Base-by-base conservation (phyloP, 2,113 vertebrate genomes). In the Leptobrachium ailaonicum region DNA sequence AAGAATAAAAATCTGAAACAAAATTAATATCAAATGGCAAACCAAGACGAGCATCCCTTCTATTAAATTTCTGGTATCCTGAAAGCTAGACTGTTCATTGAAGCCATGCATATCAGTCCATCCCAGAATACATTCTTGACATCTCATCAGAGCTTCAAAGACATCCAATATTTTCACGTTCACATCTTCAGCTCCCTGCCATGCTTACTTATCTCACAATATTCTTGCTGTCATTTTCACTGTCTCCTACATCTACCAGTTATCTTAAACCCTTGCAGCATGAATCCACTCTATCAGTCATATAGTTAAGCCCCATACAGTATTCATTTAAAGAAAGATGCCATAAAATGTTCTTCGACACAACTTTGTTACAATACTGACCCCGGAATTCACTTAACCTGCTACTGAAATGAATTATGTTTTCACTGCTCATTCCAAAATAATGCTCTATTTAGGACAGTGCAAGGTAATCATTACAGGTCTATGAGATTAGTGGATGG, bases 91-190 rank as follows among this genome's bases (percentile, higher is more conserved):
- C 32, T 62, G 70, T 43, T 66, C 77, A 73, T 47, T 73, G 44
- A 64, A 14, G 40, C 69, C 50, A 47, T 53, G 43, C 77, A 79
- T 79, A 62, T 62, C 69, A 64, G 73, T 79, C 69, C 77, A 79
- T 79, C 77, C 73, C 77, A 66, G 13, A 72, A 66, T 73, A 45
- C 45, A 66, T 43, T 73, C 69, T 58, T 79, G 77, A 72, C 77
- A 79, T 54, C 70, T 72, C 69, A 73, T 79, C 70, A 79, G 45
- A 62, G 77, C 69, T 73, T 73, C 13, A 10, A 66, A 72, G 53
- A 60, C 62, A 54, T 66, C 70, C 40, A 45, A 72, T 60, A 11
- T 11, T 73, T 79, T 79, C 70, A 50, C 77, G 73, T 66, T 50
- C 60, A 66, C 58, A 41, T 70, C 67, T 71, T 78, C 67, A 71